Percentiles rank a stretch among this genome's conserved stretches.
Evolutionary conservation across 2,888 invertebrate genomes (phyloP).

Genomic region (Gymnocheta viridis): DNA sequence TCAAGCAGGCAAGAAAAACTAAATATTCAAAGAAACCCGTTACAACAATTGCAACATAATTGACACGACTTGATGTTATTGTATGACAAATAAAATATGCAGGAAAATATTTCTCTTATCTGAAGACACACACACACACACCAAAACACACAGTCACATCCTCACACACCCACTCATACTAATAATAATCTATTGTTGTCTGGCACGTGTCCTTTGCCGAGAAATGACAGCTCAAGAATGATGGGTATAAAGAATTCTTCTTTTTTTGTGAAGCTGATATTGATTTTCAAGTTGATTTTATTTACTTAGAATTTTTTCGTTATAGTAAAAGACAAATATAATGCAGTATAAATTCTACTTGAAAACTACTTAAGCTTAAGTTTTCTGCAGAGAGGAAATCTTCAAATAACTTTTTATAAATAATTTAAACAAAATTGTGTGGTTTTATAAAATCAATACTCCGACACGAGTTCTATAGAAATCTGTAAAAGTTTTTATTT

Average conservation of each 20-base stretch:
- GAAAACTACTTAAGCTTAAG: conserved; percentile 48
- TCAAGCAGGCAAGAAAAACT: not conserved
- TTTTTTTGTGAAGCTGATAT: conserved; percentile 51
- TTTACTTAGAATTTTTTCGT: conserved; percentile 14
- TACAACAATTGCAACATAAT: conserved; percentile 63
- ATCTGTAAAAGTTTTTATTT: no score
- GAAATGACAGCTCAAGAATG: not conserved
- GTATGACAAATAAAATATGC: not conserved
- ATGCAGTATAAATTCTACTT: conserved; percentile 44
- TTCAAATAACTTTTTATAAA: conserved; percentile 17
- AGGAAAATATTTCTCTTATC: not conserved
- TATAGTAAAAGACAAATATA: not conserved
- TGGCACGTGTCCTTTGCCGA: conserved; percentile 64
- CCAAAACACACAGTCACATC: not conserved
- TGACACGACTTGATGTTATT: conserved; percentile 42
- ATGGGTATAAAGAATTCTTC: conserved; percentile 18
- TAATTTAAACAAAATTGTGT: conserved; percentile 59
- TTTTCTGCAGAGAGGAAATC: conserved; percentile 17
- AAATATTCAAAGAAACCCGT: not conserved
- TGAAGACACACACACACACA: not conserved
- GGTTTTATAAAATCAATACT: conserved; percentile 56
- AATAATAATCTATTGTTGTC: conserved; percentile 56
- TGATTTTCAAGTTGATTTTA: conserved; percentile 56
- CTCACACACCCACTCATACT: not conserved
- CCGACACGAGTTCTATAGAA: not conserved